Percentiles rank a stretch among this genome's conserved stretches.
Conservation (phyloP, 1,140 invertebrate species). For the Zeugodacus cucurbitae region DNA sequence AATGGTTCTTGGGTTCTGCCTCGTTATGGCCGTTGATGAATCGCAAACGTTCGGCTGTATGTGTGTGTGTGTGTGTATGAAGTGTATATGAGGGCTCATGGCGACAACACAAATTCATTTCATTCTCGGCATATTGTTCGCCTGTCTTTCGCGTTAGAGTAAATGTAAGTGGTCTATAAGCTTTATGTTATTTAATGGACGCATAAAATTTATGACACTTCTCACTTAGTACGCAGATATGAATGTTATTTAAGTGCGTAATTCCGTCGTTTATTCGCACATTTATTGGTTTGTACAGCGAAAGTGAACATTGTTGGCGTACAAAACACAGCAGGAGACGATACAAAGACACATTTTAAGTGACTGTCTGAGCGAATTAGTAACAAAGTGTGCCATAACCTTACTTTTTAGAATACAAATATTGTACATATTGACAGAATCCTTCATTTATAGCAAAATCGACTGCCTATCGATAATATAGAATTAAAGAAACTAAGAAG, state of each 20-base stretch:
- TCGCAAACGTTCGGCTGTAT: background rate
- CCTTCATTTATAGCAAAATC: too few species aligned
- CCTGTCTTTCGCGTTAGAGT: background rate
- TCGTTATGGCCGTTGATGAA: background rate
- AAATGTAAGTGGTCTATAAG: background rate
- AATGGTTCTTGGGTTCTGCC: background rate
- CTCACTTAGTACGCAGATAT: background rate
- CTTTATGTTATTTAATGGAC: background rate
- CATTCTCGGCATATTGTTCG: background rate
- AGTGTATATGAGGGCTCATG: background rate
- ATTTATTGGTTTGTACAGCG: background rate
- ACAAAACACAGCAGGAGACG: too few species aligned
- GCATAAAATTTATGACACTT: slow-evolving; percentile 8
- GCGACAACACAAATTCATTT: background rate
- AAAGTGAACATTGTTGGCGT: background rate
- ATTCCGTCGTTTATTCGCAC: background rate
- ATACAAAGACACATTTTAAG: too few species aligned
- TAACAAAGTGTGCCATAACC: too few species aligned
- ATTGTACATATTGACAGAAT: too few species aligned
- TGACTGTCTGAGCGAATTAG: too few species aligned
- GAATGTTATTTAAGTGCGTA: background rate
- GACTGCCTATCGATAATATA: too few species aligned
- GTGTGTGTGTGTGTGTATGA: background rate
- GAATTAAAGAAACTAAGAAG: too few species aligned
- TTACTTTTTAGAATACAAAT: too few species aligned